A percentile compares a stretch with the other conserved stretches of the same genome.
These are phyloP conservation scores for Sebastes minor DNA, from an alignment of 2,797 vertebrate genomes.

Conservation along the genomic window DNA sequence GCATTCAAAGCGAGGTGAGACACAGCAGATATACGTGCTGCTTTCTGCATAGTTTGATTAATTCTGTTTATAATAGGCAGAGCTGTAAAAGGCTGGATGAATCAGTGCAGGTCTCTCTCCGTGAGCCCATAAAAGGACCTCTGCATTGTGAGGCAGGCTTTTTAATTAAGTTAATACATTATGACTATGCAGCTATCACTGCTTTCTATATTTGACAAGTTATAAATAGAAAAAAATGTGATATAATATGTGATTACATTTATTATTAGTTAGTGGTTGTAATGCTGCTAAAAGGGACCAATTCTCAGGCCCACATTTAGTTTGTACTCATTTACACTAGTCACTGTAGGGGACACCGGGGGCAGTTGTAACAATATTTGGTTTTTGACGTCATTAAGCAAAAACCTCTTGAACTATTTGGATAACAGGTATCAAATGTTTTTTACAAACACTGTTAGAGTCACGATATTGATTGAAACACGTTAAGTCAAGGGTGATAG, in stretches of 20 bases:
- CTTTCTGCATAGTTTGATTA: neutral
- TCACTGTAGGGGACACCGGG: neutral
- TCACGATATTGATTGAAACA: no score
- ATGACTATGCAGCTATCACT: neutral
- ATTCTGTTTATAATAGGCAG: neutral
- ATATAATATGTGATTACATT: neutral
- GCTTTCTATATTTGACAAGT: neutral
- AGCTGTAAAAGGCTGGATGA: neutral
- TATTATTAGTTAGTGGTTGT: neutral
- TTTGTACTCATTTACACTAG: neutral
- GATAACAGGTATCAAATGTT: no score
- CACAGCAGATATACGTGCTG: no score
- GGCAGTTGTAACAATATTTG: no score
- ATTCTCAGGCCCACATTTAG: neutral
- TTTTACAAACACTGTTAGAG: no score
- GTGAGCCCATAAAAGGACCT: neutral
- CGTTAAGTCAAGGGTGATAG: no score
- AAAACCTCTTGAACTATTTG: no score
- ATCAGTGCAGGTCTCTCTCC: neutral
- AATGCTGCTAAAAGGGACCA: neutral
- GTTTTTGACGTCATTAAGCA: no score
- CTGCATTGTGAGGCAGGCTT: neutral
- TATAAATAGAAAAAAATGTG: neutral
- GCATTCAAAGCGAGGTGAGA: constrained; percentile 72
- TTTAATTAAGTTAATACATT: no score